Base-by-base conservation (phyloP, 1,140 invertebrate genomes). In the Rhyzopertha dominica region DNA sequence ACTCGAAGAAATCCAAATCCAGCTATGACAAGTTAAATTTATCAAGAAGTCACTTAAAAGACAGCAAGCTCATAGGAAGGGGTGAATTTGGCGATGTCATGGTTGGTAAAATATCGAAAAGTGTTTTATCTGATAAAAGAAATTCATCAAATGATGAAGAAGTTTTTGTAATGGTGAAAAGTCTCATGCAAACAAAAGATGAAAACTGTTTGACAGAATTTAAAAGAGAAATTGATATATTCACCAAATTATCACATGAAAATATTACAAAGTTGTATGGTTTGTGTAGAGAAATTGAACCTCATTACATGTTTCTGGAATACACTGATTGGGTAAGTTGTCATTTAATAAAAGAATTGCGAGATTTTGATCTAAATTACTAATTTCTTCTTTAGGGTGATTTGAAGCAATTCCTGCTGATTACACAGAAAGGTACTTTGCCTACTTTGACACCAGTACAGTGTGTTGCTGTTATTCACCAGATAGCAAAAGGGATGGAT, bases 31-130 rank as follows among this genome's bases (percentile, higher is more conserved):
- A 84, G 51, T 67, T 92, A 4, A 70, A 79, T 0, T 77, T 88
- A 34, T 81, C 86, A 0, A 72, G 89, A 31, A 75, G 77, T 10
- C 74, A 87, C 44, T 68, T 95, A 0, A 79, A 79, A 3, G 89
- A 92, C 30, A 71, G 90, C 17, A 86, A 91, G 46, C 80, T 90
- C 5, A 74, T 96, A 45, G 88, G 92, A 20, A 83, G 88, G 22
- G 90, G 91, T 5, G 84, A 92, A 56, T 95, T 92, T 60, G 92
- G 93, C 1, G 91, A 95, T 59, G 82, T 95, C 1, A 84, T 87
- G 58, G 69, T 93, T 4, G 84, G 84, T 0, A 87, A 82, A 63
- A 75, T 75, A 12, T 66, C 73, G 5, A 68, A 74, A 49, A 54
- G 41, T 9, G 51, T 74, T 34, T 61, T 67, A n/a, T 43, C 40